Percentiles rank a stretch among this genome's conserved stretches.
Evolutionary conservation across 2,888 invertebrate genomes (phyloP).

Genomic region (Eucera pruinosa): DNA sequence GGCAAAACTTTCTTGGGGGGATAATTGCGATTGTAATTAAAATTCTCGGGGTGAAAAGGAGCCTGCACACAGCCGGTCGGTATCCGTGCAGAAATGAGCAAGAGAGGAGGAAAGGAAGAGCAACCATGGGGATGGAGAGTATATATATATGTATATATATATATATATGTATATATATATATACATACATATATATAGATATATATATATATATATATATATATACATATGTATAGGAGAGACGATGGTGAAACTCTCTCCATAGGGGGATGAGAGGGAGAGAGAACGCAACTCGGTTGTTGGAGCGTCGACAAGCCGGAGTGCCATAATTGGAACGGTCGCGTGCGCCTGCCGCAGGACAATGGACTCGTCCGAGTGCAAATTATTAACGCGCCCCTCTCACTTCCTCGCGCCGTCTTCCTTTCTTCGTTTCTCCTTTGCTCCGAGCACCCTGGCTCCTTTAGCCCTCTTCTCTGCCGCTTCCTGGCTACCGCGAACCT

Average conservation of each 20-base stretch:
- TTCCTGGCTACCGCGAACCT: conserved; percentile 40
- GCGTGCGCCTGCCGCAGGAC: conserved; percentile 80
- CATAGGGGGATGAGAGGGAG: conserved; percentile 29
- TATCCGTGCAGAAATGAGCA: conserved; percentile 71
- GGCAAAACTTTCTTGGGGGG: conserved; percentile 73
- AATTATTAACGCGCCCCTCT: conserved; percentile 81
- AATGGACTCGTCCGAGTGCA: conserved; percentile 83
- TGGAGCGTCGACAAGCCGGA: conserved; percentile 72
- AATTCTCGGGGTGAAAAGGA: conserved; percentile 78
- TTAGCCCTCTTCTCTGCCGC: conserved; percentile 17
- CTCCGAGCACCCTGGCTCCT: conserved; percentile 21
- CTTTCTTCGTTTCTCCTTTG: conserved; percentile 13
- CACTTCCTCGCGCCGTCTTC: conserved; percentile 54
- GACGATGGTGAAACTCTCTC: conserved; percentile 13
- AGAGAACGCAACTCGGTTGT: conserved; percentile 57
- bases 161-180: conserved; percentile 10
- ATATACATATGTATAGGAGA: conserved; percentile 24
- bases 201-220: conserved; percentile 5
- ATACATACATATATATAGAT: conserved; percentile 7
- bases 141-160: conserved; percentile 9
- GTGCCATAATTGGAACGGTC: conserved; percentile 83
- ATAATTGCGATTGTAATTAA: conserved; percentile 83
- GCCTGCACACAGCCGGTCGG: conserved; percentile 49
- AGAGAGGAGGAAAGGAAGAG: conserved; percentile 67
- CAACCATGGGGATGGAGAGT: conserved; percentile 39